Percentiles rank a stretch among this genome's conserved stretches.
phyloP scores from a whole-genome alignment of 2,888 invertebrate genomes.

The Melanostoma scalare region DNA sequence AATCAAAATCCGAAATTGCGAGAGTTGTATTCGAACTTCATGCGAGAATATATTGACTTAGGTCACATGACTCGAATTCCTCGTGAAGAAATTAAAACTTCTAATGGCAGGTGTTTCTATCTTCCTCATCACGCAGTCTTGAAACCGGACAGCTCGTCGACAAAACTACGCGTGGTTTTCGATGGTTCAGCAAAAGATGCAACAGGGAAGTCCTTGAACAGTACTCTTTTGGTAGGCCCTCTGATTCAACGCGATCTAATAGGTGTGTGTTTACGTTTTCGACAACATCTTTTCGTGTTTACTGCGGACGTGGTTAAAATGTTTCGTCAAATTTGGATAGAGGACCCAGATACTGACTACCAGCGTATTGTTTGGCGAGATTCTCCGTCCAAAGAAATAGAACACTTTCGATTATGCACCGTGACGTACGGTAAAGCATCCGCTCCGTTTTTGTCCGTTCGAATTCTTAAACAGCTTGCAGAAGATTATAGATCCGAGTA shows the following conservation, averaged over 20 bases:
- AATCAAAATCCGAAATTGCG: conserved; percentile 4
- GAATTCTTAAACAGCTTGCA: conserved; percentile 3
- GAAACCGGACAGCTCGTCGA: conserved; percentile 55
- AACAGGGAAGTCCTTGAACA: conserved; percentile 42
- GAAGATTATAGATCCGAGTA: conserved; percentile 30
- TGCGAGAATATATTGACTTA: conserved; percentile 22
- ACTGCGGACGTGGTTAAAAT: background rate
- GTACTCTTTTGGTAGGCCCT: conserved; percentile 48
- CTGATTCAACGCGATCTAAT: conserved; percentile 54
- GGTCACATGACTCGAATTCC: conserved; percentile 29
- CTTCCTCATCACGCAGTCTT: conserved; percentile 70
- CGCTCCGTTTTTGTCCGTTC: conserved; percentile 35
- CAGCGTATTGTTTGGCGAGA: conserved; percentile 45
- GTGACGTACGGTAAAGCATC: conserved; percentile 45
- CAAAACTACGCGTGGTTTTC: conserved; percentile 13
- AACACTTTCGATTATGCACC: conserved; percentile 21
- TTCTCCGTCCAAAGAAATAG: conserved; percentile 8
- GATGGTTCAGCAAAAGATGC: conserved; percentile 52
- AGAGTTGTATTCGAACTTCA: conserved; percentile 23
- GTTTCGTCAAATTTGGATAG: too few species aligned
- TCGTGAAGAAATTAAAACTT: background rate
- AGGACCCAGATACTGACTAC: too few species aligned
- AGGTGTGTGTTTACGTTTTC: conserved; percentile 61
- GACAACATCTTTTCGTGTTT: conserved; percentile 41
- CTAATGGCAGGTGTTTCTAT: conserved; percentile 44